Conservation (phyloP, 2,113 vertebrate genomes). For the Nothocercus julius region DNA sequence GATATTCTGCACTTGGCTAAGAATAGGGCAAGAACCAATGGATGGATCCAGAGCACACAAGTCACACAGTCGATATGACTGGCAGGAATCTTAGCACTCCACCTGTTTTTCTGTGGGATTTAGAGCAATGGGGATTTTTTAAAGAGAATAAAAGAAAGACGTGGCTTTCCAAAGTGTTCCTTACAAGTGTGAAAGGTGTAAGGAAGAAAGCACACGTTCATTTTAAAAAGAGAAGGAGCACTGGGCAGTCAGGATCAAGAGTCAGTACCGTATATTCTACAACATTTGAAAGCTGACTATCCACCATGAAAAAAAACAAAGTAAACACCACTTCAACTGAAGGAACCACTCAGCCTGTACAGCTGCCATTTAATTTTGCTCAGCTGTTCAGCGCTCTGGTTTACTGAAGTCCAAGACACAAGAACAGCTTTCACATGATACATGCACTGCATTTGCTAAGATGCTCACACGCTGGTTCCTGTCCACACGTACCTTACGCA, state of each 20-base stretch:
- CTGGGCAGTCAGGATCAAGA: not conserved
- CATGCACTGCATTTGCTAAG: accelerated
- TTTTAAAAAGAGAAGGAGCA: not conserved
- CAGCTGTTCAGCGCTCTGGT: accelerated
- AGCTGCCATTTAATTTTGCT: not conserved
- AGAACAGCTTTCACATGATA: not conserved
- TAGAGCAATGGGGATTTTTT: not conserved
- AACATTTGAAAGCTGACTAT: not conserved
- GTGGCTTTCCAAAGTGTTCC: not conserved
- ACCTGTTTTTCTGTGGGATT: not conserved
- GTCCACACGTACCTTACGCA: conserved; percentile 84
- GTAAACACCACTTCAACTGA: not conserved
- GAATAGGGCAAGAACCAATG: not conserved
- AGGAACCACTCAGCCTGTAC: not conserved
- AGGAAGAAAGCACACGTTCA: not conserved
- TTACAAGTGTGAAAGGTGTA: not conserved
- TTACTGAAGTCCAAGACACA: not conserved
- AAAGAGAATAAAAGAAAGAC: not conserved
- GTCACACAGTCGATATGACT: not conserved
- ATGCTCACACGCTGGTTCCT: accelerated
- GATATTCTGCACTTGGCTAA: not conserved
- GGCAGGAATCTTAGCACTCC: not conserved
- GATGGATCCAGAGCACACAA: not conserved
- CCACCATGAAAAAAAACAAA: not conserved
- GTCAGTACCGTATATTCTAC: not conserved